phyloP scores from a whole-genome alignment of 92 coral and sea anemone genomes.

The Parazoanthus atlanticus region DNA sequence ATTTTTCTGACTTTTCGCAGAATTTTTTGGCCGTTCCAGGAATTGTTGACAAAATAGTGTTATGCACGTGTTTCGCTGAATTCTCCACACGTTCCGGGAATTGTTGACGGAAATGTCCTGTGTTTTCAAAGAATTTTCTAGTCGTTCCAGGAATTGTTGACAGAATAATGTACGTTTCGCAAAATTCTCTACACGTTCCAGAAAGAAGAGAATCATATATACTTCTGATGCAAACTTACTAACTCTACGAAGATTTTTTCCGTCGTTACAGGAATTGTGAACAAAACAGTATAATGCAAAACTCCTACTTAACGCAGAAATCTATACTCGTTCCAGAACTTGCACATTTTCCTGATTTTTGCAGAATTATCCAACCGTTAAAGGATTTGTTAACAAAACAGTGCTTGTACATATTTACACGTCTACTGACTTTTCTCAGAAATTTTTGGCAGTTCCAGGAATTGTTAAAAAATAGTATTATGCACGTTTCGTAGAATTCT shows the following conservation, averaged over 20 bases:
- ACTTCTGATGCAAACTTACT: no score
- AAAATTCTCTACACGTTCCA: neutral
- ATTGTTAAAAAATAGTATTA: no score
- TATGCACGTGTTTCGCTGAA: neutral
- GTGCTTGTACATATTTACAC: neutral
- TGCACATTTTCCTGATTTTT: neutral
- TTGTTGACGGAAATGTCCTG: neutral
- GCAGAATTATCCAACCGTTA: neutral
- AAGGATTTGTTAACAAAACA: neutral
- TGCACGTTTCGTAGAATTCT: no score
- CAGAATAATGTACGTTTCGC: neutral
- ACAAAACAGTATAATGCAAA: no score
- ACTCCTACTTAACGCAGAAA: neutral
- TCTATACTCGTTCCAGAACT: neutral
- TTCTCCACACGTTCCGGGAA: neutral
- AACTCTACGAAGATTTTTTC: no score
- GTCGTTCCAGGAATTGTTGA: constrained; percentile 11
- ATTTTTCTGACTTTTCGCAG: neutral
- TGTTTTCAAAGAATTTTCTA: neutral
- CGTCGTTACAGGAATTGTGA: no score
- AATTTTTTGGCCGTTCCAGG: neutral
- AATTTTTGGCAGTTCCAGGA: no score
- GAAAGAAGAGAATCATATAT: no score
- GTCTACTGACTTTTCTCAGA: neutral
- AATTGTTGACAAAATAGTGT: neutral